Evolutionary conservation across 1,140 invertebrate species (phyloP).

Genomic region (Orius laevigatus): DNA sequence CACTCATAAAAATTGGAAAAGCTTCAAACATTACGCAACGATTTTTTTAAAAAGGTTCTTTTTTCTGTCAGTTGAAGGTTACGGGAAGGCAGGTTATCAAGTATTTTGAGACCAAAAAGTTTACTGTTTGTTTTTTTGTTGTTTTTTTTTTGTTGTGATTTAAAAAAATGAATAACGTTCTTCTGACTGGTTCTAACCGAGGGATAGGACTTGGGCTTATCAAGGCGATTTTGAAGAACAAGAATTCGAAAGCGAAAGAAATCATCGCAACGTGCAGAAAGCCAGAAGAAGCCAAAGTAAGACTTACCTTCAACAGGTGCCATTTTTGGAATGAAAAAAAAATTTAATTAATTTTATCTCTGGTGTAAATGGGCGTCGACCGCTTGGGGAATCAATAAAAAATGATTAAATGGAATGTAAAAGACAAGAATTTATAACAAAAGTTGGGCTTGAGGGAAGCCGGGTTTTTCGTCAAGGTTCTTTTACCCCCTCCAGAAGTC

Average conservation of each 20-base stretch:
- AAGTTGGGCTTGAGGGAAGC: too few relatives aligned
- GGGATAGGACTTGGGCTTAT: constrained; percentile 74
- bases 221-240: constrained; percentile 36
- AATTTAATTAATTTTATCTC: background rate
- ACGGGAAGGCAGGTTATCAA: background rate
- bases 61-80: background rate
- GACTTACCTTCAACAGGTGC: constrained; percentile 4
- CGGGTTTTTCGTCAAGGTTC: too few relatives aligned
- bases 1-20: too few relatives aligned
- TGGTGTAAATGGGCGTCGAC: background rate
- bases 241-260: constrained; percentile 34
- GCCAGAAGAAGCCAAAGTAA: constrained; percentile 34
- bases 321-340: constrained; percentile 3
- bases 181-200: constrained; percentile 77
- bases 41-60: too few relatives aligned
- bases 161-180: constrained; percentile 48
- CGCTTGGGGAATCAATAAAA: background rate
- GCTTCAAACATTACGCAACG: too few relatives aligned
- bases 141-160: background rate
- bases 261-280: constrained; percentile 61
- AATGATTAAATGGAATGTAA: too few relatives aligned
- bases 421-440: too few relatives aligned
- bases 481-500: too few relatives aligned
- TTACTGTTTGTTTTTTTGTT: too few relatives aligned
- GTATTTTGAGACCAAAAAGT: background rate